Evolutionary conservation across 2,888 invertebrate species (phyloP).

Genomic region (Lepidocyrtinus sp.): DNA sequence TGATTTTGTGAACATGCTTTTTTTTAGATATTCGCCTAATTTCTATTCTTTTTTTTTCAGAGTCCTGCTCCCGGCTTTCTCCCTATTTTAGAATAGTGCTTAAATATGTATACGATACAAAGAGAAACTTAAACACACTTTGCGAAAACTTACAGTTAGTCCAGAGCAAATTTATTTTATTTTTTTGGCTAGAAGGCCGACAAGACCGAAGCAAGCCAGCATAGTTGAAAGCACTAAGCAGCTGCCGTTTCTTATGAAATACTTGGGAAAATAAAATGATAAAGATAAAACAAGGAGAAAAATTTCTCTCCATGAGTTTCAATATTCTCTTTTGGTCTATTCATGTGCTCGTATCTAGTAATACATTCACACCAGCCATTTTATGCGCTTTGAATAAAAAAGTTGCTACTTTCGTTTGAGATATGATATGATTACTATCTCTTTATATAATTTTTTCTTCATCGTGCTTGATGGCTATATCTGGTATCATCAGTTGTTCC

Average conservation of each 20-base stretch:
- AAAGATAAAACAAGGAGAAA: neutral
- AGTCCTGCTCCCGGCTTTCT: conserved; percentile 1
- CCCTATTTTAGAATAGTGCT: conserved; percentile 1
- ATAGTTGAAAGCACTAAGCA: neutral
- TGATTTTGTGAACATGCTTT: neutral
- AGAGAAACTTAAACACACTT: conserved; percentile 9
- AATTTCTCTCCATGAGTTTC: conserved; percentile 1
- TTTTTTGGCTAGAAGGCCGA: neutral
- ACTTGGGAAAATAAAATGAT: neutral
- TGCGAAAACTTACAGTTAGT: neutral
- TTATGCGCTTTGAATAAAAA: conserved; percentile 10
- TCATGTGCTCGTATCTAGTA: neutral
- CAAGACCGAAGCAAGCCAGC: neutral
- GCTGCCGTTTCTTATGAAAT: neutral
- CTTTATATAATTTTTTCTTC: neutral
- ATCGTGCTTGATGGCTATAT: too few relatives aligned
- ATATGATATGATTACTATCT: neutral
- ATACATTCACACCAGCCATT: neutral
- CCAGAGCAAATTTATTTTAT: neutral
- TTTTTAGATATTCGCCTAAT: neutral
- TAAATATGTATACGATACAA: neutral
- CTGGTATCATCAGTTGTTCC: too few relatives aligned
- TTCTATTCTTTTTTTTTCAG: neutral
- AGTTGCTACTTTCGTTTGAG: neutral
- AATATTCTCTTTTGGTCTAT: neutral